Evolutionary conservation across 2,888 invertebrate genomes (phyloP), one percentile per base, ranked within the genome.

Genomic region (Heliconius sara): DNA sequence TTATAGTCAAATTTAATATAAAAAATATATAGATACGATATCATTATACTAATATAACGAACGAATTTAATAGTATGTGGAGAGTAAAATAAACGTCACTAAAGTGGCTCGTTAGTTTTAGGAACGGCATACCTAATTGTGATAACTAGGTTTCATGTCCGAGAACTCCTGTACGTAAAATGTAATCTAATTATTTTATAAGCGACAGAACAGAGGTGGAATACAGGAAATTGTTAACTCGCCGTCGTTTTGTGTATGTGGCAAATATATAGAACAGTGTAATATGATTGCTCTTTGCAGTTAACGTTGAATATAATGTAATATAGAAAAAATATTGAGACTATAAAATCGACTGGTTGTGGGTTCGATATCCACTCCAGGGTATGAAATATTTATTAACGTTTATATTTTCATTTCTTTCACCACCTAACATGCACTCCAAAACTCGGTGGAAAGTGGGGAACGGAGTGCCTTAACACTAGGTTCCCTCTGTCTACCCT

Each of bases 111-210:
- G 91, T 92, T 92, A 91, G 90, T 89, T 89, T 87, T 84, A 87
- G 86, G 89, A 88, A 89, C 85, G 85, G 88, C 88, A 91, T 92
- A 73, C 34, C 60, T 73, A 93, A 94, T 93, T 94, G 92, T 91
- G 90, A 92, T 91, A 93, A 93, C 91, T 91, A 85, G 91, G 91
- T 93, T 93, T 89, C 89, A 86, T 86, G 89, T 90, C 89, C 90
- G 87, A 86, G 85, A 88, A 89, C 88, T 89, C 89, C 88, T 88
- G 90, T 87, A 90, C 92, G 90, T 92, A 89, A 91, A 92, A 90
- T 87, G 87, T 92, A 93, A 94, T 93, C 89, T 88, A 91, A 90
- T 94, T 93, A 93, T 91, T 88, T 89, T 88, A 88, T 86, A 84
- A 86, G 85, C 85, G 85, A 85, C 87, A 85, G 81, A 83, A 82